A percentile compares a stretch with the other conserved stretches of the same genome.
phyloP scores from a whole-genome alignment of 2,888 invertebrate species.

The Drosophila neonasuta region DNA sequence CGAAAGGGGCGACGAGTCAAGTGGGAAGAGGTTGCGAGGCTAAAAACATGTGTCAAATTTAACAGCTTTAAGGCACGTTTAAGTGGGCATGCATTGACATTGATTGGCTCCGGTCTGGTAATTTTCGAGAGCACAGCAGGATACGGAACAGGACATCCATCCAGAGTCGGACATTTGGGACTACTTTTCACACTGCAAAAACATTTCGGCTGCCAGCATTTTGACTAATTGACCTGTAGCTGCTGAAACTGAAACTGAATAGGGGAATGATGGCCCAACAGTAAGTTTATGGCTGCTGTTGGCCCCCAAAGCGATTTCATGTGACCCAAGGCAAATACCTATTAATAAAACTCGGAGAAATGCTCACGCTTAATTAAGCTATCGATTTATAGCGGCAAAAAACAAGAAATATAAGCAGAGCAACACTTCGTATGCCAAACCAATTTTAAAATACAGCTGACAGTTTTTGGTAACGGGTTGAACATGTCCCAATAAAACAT shows the following conservation, averaged over 20 bases:
- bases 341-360: slow-evolving; percentile 67
- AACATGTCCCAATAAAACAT: neutral
- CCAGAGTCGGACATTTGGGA: slow-evolving; percentile 13
- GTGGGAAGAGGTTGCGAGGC: neutral
- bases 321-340: slow-evolving; percentile 66
- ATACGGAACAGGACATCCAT: slow-evolving; percentile 29
- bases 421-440: slow-evolving; percentile 7
- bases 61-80: slow-evolving; percentile 65
- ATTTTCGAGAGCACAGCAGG: slow-evolving; percentile 34
- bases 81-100: slow-evolving; percentile 60
- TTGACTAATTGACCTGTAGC: slow-evolving; percentile 74
- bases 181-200: neutral
- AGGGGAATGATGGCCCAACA: slow-evolving; percentile 41
- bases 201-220: slow-evolving; percentile 49
- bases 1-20: neutral
- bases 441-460: slow-evolving; percentile 21
- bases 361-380: slow-evolving; percentile 75
- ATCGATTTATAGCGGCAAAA: slow-evolving; percentile 65
- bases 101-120: slow-evolving; percentile 46
- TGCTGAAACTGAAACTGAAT: slow-evolving; percentile 16
- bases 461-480: slow-evolving; percentile 17
- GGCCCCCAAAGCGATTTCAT: slow-evolving; percentile 33
- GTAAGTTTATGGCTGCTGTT: slow-evolving; percentile 30
- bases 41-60: slow-evolving; percentile 41
- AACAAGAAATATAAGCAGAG: slow-evolving; percentile 24